Base-by-base conservation (phyloP, 2,797 vertebrate species). In the Malurus splendens region DNA sequence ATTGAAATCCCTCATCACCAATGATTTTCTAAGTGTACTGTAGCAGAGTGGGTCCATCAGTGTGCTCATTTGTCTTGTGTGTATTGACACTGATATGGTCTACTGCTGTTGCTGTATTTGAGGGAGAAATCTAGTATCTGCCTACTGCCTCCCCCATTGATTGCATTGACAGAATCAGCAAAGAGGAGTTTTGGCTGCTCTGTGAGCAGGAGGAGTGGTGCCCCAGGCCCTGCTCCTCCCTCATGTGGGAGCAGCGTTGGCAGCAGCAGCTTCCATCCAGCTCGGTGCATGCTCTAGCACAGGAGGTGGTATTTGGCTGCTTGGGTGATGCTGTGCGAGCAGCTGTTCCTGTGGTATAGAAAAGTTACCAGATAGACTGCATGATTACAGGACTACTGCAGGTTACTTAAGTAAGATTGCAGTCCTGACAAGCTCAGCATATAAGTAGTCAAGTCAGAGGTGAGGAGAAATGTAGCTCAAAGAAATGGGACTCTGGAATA, bases 241-340 rank as follows among this genome's bases (percentile, higher is more conserved):
- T 6, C n/a, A 1, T 18, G 88, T 48, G 81, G 83, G 73, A 75
- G 80, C 51, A 33, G 23, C 2, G 2, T n/a, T 90, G 60, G 80
- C 77, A 75, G 73, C 65, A 64, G 51, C 68, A 47, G 61, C 66
- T 74, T 72, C 64, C 66, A 86, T 54, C 44, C 62, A 19, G 10
- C 85, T 56, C 39, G 0, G 9, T 78, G 51, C 62, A 2, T 28
- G 70, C 76, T 89, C 18, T 42, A 71, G 82, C 77, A n/a, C 67
- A 70, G 67, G 52, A 76, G 41, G 74, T 66, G 64, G 12, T 50
- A 13, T 68, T 76, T 84, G 90, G 86, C 67, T 59, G 70, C 74
- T 45, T 12, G 44, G 19, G 2, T 42, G 71, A 28, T 76, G 38
- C 70, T 74, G 20, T 54, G 66, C 88, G 57, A 64, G 91, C 85